These are phyloP conservation scores for Natator depressus DNA, from an alignment of 2,113 vertebrate species.

Conservation along the genomic window DNA sequence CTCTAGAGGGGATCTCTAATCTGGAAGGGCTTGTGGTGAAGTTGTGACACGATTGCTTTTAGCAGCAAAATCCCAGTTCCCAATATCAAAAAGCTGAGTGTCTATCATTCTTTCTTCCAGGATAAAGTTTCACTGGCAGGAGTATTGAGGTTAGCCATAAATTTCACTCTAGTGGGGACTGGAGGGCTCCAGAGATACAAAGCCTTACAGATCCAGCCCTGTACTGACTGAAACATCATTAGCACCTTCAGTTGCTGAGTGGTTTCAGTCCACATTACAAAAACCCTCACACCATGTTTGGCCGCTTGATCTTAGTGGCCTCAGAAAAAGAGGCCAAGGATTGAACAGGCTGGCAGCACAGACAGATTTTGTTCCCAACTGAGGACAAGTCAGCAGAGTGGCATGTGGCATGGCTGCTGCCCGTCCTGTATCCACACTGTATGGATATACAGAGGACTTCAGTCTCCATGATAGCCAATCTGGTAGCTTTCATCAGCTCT, in stretches of 20 bases:
- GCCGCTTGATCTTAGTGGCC: not conserved
- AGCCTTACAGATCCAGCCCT: rapidly evolving
- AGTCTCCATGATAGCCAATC: rapidly evolving
- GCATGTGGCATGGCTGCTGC: not conserved
- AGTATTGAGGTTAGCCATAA: not conserved
- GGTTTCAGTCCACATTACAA: not conserved
- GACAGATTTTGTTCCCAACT: not conserved
- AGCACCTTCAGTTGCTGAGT: not conserved
- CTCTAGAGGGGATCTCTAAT: rapidly evolving
- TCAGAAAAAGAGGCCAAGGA: not conserved
- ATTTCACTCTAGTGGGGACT: not conserved
- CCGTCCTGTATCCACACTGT: rapidly evolving
- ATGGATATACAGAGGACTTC: not conserved
- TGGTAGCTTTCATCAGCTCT: rapidly evolving
- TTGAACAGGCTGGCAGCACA: not conserved
- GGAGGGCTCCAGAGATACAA: not conserved
- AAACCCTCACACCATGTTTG: not conserved
- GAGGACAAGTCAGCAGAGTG: rapidly evolving
- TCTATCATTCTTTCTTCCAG: not conserved
- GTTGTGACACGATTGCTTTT: rapidly evolving
- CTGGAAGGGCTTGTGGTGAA: not conserved
- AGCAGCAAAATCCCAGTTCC: not conserved
- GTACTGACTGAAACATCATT: not conserved
- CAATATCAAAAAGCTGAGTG: not conserved
- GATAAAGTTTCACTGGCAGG: not conserved